Conservation (phyloP, 2,888 invertebrate genomes). For the Agrotis clavis region DNA sequence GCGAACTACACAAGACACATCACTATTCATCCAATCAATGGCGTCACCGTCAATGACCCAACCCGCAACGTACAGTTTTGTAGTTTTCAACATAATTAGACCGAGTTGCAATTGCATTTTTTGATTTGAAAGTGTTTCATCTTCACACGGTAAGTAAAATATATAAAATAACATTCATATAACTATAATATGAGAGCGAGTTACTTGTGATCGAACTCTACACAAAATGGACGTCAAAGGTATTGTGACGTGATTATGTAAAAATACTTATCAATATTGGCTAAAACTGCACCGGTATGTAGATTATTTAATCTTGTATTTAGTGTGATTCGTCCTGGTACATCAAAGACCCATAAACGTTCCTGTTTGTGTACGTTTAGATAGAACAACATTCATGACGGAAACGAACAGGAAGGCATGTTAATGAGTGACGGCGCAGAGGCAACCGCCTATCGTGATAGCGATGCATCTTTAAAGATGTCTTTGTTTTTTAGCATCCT, state of each 20-base stretch:
- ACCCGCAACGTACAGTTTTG: constrained; percentile 79
- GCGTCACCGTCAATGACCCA: constrained; percentile 87
- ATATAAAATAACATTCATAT: constrained; percentile 15
- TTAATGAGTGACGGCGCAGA: constrained; percentile 65
- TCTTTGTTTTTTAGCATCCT: constrained; percentile 48
- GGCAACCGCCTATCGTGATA: constrained; percentile 52
- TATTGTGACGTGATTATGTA: constrained; percentile 89
- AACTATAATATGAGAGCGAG: constrained; percentile 30
- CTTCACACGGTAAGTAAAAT: constrained; percentile 74
- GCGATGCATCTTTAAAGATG: constrained; percentile 49
- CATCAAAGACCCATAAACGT: constrained; percentile 4
- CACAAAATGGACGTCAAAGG: constrained; percentile 90
- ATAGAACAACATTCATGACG: constrained; percentile 47
- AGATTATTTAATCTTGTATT: constrained; percentile 13
- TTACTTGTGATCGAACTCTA: constrained; percentile 70
- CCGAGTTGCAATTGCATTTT: constrained; percentile 63
- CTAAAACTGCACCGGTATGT: constrained; percentile 43
- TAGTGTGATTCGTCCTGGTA: constrained; percentile 14
- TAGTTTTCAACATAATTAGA: constrained; percentile 73
- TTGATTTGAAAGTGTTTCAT: constrained; percentile 64
- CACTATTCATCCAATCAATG: constrained; percentile 78
- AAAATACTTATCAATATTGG: constrained; percentile 72
- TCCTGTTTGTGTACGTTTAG: constrained; percentile 42
- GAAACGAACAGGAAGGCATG: constrained; percentile 68
- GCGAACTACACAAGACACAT: too few species aligned